Percentiles rank a stretch among this genome's conserved stretches.
Conservation (phyloP, 2,888 invertebrate species). For the Nomada fabriciana region DNA sequence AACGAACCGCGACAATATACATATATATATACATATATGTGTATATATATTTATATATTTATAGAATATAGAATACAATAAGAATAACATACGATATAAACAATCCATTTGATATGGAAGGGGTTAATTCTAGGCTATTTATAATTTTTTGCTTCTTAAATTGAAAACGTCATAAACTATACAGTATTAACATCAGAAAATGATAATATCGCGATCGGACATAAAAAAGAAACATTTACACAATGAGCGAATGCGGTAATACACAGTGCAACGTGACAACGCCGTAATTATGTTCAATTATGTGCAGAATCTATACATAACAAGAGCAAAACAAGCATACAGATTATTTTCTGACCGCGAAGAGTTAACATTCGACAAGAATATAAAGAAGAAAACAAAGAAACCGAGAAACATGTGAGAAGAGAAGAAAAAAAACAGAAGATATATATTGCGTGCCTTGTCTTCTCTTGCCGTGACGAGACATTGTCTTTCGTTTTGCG, state of each 20-base stretch:
- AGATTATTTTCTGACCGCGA: conserved; percentile 45
- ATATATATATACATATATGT: conserved; percentile 54
- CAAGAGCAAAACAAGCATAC: conserved; percentile 76
- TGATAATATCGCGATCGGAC: conserved; percentile 74
- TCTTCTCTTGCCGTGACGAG: conserved; percentile 3
- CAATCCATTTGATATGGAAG: conserved; percentile 76
- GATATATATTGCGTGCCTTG: background rate
- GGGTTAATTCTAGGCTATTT: conserved; percentile 75
- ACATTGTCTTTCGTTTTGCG: background rate
- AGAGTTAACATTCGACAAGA: conserved; percentile 32
- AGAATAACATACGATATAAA: conserved; percentile 78
- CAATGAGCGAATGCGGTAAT: conserved; percentile 72
- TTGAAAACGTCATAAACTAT: conserved; percentile 80
- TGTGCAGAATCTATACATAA: conserved; percentile 81
- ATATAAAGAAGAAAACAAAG: background rate
- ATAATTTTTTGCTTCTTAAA: conserved; percentile 69
- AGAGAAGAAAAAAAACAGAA: background rate
- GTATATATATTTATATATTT: conserved; percentile 50
- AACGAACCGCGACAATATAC: conserved; percentile 74
- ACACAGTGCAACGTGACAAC: conserved; percentile 73
- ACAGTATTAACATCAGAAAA: conserved; percentile 80
- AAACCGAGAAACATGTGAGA: background rate
- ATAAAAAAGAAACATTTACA: conserved; percentile 70
- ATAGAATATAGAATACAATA: conserved; percentile 76
- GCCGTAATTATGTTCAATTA: conserved; percentile 65